Conservation (phyloP, 2,113 vertebrate species). For the Desmodus rotundus region DNA sequence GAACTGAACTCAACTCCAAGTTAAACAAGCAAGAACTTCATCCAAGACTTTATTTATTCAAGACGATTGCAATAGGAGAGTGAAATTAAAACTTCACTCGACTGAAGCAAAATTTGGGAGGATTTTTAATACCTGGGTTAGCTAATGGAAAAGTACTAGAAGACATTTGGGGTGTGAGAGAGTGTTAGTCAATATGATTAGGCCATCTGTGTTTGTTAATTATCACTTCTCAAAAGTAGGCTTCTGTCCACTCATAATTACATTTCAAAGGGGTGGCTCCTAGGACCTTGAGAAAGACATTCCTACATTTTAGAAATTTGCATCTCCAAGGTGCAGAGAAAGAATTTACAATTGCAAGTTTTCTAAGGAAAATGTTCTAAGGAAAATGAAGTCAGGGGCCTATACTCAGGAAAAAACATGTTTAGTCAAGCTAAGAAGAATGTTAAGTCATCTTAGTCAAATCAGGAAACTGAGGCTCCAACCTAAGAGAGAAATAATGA, state of each 20-base stretch:
- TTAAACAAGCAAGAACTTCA: neutral
- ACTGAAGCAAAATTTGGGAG: neutral
- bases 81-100: neutral
- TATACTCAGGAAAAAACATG: neutral
- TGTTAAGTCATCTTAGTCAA: neutral
- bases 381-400: neutral
- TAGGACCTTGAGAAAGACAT: neutral
- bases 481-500: neutral
- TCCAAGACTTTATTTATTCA: neutral
- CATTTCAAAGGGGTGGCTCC: neutral
- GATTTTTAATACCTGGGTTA: neutral
- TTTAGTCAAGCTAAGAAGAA: neutral
- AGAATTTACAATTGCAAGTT: neutral
- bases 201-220: neutral
- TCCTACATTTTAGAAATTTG: neutral
- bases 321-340: neutral
- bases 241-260: neutral
- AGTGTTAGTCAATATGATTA: neutral
- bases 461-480: neutral
- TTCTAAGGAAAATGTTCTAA: neutral
- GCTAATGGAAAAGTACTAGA: neutral
- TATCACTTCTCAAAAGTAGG: neutral
- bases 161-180: neutral
- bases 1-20: neutral
- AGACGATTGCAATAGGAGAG: neutral